Conservation (phyloP, 2,113 vertebrate species). For the Piaya cayana region DNA sequence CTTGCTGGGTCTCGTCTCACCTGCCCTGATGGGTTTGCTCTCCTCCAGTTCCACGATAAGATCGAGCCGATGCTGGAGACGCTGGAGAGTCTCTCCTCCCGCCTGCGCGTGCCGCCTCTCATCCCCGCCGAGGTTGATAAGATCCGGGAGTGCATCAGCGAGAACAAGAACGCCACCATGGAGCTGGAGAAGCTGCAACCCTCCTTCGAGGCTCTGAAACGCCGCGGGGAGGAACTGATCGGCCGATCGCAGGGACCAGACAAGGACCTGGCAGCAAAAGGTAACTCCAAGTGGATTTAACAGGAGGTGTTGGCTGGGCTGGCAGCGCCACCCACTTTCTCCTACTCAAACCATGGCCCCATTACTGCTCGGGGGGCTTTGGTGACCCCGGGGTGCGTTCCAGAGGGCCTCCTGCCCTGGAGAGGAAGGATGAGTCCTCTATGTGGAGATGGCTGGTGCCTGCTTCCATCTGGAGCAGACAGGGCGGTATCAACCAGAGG, state of each 20-base stretch:
- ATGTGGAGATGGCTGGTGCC: not conserved
- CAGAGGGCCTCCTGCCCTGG: not conserved
- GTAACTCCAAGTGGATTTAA: constrained; percentile 32
- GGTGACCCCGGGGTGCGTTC: not conserved
- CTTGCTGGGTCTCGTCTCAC: rapidly evolving
- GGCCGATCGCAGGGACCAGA: constrained; percentile 84
- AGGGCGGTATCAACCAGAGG: not conserved
- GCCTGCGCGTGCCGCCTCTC: constrained; percentile 87
- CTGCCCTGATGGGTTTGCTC: not conserved
- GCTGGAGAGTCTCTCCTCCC: constrained; percentile 87
- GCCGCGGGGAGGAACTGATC: constrained; percentile 93
- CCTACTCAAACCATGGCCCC: rapidly evolving
- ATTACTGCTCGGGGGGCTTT: rapidly evolving
- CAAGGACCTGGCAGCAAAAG: constrained; percentile 92
- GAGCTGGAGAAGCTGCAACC: constrained; percentile 98
- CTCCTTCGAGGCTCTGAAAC: constrained; percentile 90
- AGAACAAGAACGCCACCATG: constrained; percentile 87
- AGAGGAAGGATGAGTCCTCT: not conserved
- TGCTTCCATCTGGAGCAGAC: not conserved
- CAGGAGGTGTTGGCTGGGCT: not conserved
- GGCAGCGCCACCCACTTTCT: not conserved
- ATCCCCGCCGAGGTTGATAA: constrained; percentile 98
- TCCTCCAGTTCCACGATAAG: constrained; percentile 92
- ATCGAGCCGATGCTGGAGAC: constrained; percentile 97
- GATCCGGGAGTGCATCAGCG: constrained; percentile 94